Base-by-base conservation (phyloP, 2,888 invertebrate species). In the Ichneumon xanthorius region DNA sequence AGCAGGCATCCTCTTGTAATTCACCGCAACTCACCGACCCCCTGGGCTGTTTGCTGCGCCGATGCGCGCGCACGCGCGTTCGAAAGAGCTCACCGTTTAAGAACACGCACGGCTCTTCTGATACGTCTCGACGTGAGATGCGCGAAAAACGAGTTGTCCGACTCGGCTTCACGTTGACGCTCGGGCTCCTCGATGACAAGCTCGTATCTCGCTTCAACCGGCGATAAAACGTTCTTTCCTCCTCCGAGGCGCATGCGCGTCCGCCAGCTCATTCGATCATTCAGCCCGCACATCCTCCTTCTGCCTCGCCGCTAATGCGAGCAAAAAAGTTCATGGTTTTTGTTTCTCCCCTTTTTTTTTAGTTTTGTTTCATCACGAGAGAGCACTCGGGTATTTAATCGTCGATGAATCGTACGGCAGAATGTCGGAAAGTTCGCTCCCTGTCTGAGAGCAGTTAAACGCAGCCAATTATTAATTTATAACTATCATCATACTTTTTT, bases 71-170 rank as follows among this genome's bases (percentile, higher is more conserved):
- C 68, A 40, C 19, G 72, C 33, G 55, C 48, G 37, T 19, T 19
- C n/a, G 63, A 30, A 63, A n/a, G 50, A 75, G 73, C 75, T 84
- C 55, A 58, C 63, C 83, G 79, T 84, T 84, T 84, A 84, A 80
- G 77, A 76, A 33, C 71, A 80, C 72, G 84, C 58, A 55, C 58
- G 67, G 14, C 4, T 14, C 5, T 16, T 26, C 45, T 48, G 67
- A 67, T 68, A 72, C 37, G 70, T 82, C 61, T 61, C 19, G 50
- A 82, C 77, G 77, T 77, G 80, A 58, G 72, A 80, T 65, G 77
- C 72, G 77, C 72, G 77, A 84, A 84, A 84, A 84, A 80, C 82
- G 80, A 77, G 77, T 80, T 76, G 76, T 76, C 55, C 75, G 71
- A 63, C 53, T 76, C 40, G 70, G 65, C 71, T 33, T 55, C 63